Evolutionary conservation across 2,797 vertebrate species (phyloP), one percentile per base, ranked within the genome.

Genomic region (Danio jaintianensis): DNA sequence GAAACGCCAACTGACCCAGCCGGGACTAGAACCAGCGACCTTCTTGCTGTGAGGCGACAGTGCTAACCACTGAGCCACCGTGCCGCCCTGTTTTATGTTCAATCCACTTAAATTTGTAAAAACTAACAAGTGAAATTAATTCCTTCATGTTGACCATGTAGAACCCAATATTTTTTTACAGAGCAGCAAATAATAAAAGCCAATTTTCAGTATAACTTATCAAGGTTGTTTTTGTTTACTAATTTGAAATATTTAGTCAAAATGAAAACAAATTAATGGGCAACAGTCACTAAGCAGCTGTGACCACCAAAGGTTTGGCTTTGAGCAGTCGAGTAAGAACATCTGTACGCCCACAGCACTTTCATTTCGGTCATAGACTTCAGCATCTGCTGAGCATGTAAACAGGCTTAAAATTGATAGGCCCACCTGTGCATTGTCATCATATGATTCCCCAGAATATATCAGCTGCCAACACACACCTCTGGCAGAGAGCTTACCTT

Each of bases 351-450:
- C 72, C 78, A 42, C 71, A 70, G 70, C 56, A 78, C 53, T 80
- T 58, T 70, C 79, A 75, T 83, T 63, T 85, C 85, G 84, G 89
- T 89, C 88, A 83, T 58, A 36, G 85, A 78, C 78, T 83, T 85
- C 81, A 92, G 90, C 93, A 94, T 92, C 92, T 94, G 92, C 90
- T 86, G 87, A 85, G 75, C 70, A 43, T 86, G 86, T 87, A 90
- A 92, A 89, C 86, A 91, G 86, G 80, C 59, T 78, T 18, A 42
- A 84, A 92, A 93, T 92, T 92, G 90, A 94, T 91, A 78, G 91
- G 85, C 87, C 89, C 92, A 93, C 90, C 92, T 94, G 93, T 83
- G 89, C 86, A 72, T 86, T 91, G 85, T 90, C 88, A 89, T 87
- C 85, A 79, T 58, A 73, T 88, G 82, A 85, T 90, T 89, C 89